Conservation (phyloP, 2,113 vertebrate genomes). For the Bufo gargarizans region DNA sequence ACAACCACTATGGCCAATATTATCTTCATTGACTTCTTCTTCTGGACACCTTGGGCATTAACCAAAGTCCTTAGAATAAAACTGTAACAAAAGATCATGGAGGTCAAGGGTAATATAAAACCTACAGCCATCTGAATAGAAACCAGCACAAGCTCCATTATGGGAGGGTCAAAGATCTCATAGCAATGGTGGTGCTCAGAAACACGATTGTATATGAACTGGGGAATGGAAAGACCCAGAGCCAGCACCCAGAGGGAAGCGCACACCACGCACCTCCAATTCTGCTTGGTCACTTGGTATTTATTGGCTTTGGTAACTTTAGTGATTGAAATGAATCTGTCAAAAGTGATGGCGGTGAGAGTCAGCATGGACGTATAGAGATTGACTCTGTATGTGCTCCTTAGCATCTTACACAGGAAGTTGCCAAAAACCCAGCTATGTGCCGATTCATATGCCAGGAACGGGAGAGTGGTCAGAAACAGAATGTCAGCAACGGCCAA, state of each 20-base stretch:
- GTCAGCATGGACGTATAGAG: conserved; percentile 70
- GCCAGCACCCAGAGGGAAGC: conserved; percentile 62
- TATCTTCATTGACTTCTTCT: conserved; percentile 69
- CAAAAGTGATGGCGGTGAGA: conserved; percentile 68
- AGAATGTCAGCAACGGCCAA: conserved; percentile 69
- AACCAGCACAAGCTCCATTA: conserved; percentile 44
- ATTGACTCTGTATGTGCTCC: conserved; percentile 66
- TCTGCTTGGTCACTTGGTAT: conserved; percentile 54
- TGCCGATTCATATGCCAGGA: conserved; percentile 65
- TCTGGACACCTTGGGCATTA: conserved; percentile 63
- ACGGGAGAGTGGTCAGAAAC: conserved; percentile 69
- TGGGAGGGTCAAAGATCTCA: background rate
- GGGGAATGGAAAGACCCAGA: conserved; percentile 62
- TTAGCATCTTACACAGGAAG: conserved; percentile 45
- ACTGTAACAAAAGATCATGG: conserved; percentile 68
- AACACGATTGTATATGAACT: conserved; percentile 61
- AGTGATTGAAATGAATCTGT: conserved; percentile 66
- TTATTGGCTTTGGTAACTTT: conserved; percentile 64
- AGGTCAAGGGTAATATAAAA: conserved; percentile 67
- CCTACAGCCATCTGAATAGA: conserved; percentile 65
- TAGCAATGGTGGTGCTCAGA: conserved; percentile 45
- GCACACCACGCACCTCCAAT: conserved; percentile 60
- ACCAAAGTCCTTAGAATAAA: conserved; percentile 68
- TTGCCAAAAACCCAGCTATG: conserved; percentile 64
- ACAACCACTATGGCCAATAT: conserved; percentile 64